Percentiles rank a stretch among this genome's conserved stretches.
Conservation (phyloP, 2,113 vertebrate genomes). For the Ia io region DNA sequence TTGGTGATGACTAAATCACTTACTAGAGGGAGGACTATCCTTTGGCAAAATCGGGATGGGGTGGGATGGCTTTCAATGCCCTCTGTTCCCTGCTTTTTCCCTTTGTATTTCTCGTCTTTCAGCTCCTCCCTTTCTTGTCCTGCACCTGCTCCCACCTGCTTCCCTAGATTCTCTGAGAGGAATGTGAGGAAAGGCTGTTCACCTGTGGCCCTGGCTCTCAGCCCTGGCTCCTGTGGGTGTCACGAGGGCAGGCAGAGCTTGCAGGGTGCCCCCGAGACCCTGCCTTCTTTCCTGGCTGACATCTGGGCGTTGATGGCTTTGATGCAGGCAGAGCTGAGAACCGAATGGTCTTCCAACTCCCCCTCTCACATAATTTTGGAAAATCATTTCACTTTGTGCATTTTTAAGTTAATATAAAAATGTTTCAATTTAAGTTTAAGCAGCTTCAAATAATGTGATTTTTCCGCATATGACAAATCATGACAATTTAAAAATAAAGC, state of each 20-base stretch:
- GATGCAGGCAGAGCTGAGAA: neutral
- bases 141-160: neutral
- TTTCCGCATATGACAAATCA: neutral
- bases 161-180: neutral
- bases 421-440: neutral
- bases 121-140: neutral
- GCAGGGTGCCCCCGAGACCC: neutral
- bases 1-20: neutral
- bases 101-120: neutral
- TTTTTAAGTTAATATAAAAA: neutral
- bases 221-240: neutral
- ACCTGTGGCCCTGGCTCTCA: neutral
- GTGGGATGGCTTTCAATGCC: neutral
- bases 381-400: neutral
- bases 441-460: neutral
- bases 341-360: neutral
- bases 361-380: neutral
- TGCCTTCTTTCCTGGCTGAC: neutral
- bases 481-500: constrained; percentile 6
- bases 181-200: neutral
- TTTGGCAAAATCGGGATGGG: neutral
- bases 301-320: neutral
- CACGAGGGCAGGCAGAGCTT: too few species aligned
- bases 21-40: neutral
- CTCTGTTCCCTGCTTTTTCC: neutral